Evolutionary conservation across 1,140 invertebrate species (phyloP).

Genomic region (Bombus waltoni): DNA sequence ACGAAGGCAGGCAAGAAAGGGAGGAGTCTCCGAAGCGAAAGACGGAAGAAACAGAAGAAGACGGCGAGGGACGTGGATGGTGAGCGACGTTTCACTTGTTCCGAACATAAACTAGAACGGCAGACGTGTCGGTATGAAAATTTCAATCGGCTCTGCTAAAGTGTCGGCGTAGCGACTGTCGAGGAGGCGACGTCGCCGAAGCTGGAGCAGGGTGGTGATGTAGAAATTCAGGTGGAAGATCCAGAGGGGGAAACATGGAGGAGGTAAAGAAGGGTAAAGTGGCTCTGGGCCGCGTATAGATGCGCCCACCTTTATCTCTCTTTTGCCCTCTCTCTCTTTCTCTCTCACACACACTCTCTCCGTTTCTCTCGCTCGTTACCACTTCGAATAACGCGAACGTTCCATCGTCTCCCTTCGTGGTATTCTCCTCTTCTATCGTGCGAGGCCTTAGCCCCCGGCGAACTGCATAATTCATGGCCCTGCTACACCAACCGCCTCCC

Average conservation of each 20-base stretch:
- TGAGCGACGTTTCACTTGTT: conserved; percentile 66
- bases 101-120: conserved; percentile 71
- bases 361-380: conserved; percentile 46
- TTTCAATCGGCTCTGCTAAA: conserved; percentile 74
- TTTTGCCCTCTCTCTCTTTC: conserved; percentile 21
- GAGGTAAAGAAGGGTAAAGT: conserved; percentile 60
- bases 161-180: conserved; percentile 57
- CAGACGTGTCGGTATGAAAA: conserved; percentile 79
- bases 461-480: conserved; percentile 81
- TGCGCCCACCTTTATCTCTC: conserved; percentile 34
- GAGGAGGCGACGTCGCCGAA: conserved; percentile 39
- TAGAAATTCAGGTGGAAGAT: conserved; percentile 49
- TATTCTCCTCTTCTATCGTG: conserved; percentile 60
- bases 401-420: conserved; percentile 19
- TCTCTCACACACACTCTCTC: neutral
- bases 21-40: neutral
- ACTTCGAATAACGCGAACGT: conserved; percentile 37
- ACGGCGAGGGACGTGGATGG: neutral
- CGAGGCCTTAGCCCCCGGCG: conserved; percentile 74
- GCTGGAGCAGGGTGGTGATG: conserved; percentile 23
- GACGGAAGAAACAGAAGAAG: conserved; percentile 24
- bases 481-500: conserved; percentile 72
- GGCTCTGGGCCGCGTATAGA: conserved; percentile 59
- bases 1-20: conserved; percentile 12
- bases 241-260: conserved; percentile 34